These are phyloP conservation scores for Calliopum simillimum DNA, from an alignment of 2,888 invertebrate species.

Conservation along the genomic window DNA sequence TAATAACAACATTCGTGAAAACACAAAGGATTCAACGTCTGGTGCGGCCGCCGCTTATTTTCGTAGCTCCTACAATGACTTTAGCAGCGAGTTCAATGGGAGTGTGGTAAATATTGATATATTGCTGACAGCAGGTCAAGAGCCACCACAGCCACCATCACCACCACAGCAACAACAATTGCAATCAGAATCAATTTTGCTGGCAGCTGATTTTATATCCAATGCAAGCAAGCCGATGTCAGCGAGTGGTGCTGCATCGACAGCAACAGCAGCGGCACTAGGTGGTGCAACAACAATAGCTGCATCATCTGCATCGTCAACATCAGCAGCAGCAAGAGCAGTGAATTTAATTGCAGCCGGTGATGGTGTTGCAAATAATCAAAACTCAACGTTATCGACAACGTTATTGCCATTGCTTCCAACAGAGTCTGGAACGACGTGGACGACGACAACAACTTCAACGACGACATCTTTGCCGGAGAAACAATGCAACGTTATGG, in stretches of 20 bases:
- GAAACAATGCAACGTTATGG: conserved; percentile 56
- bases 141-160: conserved; percentile 48
- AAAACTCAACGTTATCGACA: conserved; percentile 16
- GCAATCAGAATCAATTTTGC: conserved; percentile 41
- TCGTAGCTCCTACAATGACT: conserved; percentile 63
- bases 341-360: background rate
- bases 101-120: conserved; percentile 65
- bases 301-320: conserved; percentile 44
- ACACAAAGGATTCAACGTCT: background rate
- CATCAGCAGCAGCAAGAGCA: conserved; percentile 35
- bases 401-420: background rate
- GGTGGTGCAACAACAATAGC: conserved; percentile 26
- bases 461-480: conserved; percentile 47
- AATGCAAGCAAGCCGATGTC: conserved; percentile 52
- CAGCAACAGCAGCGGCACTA: conserved; percentile 31
- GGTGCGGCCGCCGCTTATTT: conserved; percentile 50
- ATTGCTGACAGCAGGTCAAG: conserved; percentile 63
- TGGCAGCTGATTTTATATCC: conserved; percentile 58
- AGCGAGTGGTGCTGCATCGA: conserved; percentile 35
- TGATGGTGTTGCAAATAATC: conserved; percentile 6
- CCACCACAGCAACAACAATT: conserved; percentile 37
- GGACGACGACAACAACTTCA: conserved; percentile 13
- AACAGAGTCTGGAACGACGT: background rate
- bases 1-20: conserved; percentile 42
- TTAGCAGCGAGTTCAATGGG: conserved; percentile 63